Base-by-base conservation (phyloP, 1,140 invertebrate genomes). In the Epicauta chinensis region DNA sequence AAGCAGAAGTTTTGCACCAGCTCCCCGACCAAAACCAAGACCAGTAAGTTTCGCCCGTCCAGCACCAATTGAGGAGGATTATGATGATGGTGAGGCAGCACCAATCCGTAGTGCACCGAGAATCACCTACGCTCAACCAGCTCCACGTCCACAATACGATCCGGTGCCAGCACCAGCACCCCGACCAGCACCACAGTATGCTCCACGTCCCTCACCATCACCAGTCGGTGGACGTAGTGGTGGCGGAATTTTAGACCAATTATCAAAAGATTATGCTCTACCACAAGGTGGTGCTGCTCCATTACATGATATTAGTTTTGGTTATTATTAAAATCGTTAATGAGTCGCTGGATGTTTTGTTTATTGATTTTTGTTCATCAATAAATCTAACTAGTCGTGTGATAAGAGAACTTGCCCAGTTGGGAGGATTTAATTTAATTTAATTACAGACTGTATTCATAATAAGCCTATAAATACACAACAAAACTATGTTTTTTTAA, bases 241-340 rank as follows among this genome's bases (percentile, higher is more conserved):
- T 16, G 79, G 79, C 34, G 81, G 85, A n/a, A 78, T 89, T 64
- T 72, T 89, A 12, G 87, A 89, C 62, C 84, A 89, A 62, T 75
- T 90, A n/a, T 81, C 86, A 13, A 81, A 83, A 61, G 86, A 91
- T 57, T 89, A 86, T 62, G 81, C 86, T 10, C 68, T 91, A 13
- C 86, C 87, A 0, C 74, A 81, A 60, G 78, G 78, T 32, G 77
- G 75, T 7, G 77, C 83, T 9, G 75, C 81, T 2, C 79, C 86
- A 0, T 70, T 86, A 12, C 86, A 89, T 62, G 87, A 89, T 64
- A 89, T 89, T 64, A 83, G 83, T 48, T 91, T 89, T 61, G 84
- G 86, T 15, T 71, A 69, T 42, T 69, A 65, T 56, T 70, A 63
- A 60, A 45, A 15, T 10, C n/a, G 7, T 23, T 43, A 1, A 11